Percentiles rank a stretch among this genome's conserved stretches.
Evolutionary conservation across 2,888 invertebrate genomes (phyloP).

Genomic region (Euproctis similis): DNA sequence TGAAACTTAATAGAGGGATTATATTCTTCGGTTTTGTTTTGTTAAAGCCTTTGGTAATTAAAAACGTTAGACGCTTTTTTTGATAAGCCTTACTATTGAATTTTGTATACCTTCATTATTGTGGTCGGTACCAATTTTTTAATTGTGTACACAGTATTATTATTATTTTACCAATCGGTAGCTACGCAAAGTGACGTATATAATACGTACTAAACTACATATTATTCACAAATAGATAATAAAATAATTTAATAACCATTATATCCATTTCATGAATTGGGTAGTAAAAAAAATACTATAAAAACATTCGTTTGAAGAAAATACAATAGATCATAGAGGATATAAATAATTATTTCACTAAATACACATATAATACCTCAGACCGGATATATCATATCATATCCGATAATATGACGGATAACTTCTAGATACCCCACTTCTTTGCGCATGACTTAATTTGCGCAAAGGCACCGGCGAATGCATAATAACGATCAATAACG

Average conservation of each 20-base stretch:
- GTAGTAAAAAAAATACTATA: too few species aligned
- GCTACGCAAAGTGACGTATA: too few species aligned
- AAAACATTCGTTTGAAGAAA: too few species aligned
- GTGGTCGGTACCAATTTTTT: too few species aligned
- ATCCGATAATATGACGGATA: slow-evolving; percentile 44
- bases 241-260: not conserved
- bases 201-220: too few species aligned
- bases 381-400: slow-evolving; percentile 67
- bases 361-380: slow-evolving; percentile 41
- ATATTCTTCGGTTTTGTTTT: slow-evolving; percentile 39
- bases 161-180: too few species aligned
- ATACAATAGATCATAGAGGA: slow-evolving; percentile 31
- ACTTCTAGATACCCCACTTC: slow-evolving; percentile 46
- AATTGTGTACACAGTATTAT: too few species aligned
- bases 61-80: slow-evolving; percentile 32
- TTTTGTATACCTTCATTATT: slow-evolving; percentile 7
- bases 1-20: slow-evolving; percentile 59
- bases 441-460: slow-evolving; percentile 53
- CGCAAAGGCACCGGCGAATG: slow-evolving; percentile 47
- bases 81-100: slow-evolving; percentile 11
- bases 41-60: slow-evolving; percentile 40
- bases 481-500: slow-evolving; percentile 30
- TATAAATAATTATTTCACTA: slow-evolving; percentile 37
- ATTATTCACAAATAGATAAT: too few species aligned
- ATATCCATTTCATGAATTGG: slow-evolving; percentile 1